Conservation (phyloP, 1,140 invertebrate genomes). For the Ctenoplectra terminalis region DNA sequence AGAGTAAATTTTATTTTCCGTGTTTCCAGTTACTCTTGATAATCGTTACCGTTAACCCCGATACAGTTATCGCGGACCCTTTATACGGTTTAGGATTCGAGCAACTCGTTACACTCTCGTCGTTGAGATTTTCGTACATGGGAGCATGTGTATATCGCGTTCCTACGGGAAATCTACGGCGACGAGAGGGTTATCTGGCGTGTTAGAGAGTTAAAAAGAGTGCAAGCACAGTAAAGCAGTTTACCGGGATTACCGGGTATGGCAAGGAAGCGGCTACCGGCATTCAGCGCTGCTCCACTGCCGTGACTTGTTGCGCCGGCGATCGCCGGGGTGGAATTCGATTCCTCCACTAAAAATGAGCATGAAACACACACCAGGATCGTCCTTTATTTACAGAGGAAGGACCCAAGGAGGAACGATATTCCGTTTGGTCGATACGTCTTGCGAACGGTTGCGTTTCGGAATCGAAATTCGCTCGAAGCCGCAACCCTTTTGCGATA, state of each 20-base stretch:
- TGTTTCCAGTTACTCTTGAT: constrained; percentile 4
- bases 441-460: background rate
- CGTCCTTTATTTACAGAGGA: constrained; percentile 67
- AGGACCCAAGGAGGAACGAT: background rate
- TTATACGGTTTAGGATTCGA: constrained; percentile 1
- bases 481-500: background rate
- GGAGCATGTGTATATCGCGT: background rate
- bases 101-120: constrained; percentile 35
- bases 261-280: constrained; percentile 88
- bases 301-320: constrained; percentile 76
- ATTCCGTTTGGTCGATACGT: background rate
- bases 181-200: background rate
- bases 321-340: constrained; percentile 81
- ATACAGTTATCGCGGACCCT: constrained; percentile 5
- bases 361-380: constrained; percentile 74
- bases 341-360: constrained; percentile 84
- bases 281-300: constrained; percentile 79
- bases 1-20: too few species aligned
- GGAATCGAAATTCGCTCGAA: background rate
- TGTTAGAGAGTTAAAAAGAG: constrained; percentile 22
- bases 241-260: constrained; percentile 84
- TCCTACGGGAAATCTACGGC: constrained; percentile 14
- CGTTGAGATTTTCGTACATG: background rate
- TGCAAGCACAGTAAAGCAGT: constrained; percentile 69
- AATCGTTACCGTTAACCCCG: constrained; percentile 31